A percentile compares a stretch with the other conserved stretches of the same genome.
Evolutionary conservation across 2,888 invertebrate species (phyloP).

Genomic region (Diogma glabrata): DNA sequence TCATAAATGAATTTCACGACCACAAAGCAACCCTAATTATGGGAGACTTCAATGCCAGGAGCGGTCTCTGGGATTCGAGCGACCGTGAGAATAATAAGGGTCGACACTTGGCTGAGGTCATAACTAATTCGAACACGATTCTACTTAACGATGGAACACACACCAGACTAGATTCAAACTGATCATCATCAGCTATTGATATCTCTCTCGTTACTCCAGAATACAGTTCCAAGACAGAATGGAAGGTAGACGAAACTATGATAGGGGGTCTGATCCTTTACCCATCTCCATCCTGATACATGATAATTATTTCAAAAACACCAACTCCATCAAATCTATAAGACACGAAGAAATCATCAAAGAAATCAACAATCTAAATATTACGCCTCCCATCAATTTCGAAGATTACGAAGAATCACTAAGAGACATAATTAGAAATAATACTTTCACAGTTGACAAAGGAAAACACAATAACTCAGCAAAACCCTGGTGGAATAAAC

Average conservation of each 20-base stretch:
- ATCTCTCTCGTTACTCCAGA: not conserved
- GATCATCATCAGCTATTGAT: not conserved
- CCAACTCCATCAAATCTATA: too few relatives aligned
- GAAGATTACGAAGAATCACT: not conserved
- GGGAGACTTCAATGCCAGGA: not conserved
- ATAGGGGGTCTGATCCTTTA: not conserved
- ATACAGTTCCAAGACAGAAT: not conserved
- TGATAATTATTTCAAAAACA: too few relatives aligned
- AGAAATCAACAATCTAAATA: not conserved
- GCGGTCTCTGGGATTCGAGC: not conserved
- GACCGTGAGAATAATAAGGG: not conserved
- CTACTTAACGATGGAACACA: not conserved
- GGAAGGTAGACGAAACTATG: not conserved
- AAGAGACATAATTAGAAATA: not conserved
- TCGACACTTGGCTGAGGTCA: not conserved
- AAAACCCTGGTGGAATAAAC: too few relatives aligned
- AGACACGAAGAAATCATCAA: too few relatives aligned
- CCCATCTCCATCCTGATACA: too few relatives aligned
- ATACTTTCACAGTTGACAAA: not conserved
- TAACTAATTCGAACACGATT: not conserved
- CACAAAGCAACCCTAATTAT: not conserved
- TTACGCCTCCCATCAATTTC: not conserved
- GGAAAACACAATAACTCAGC: too few relatives aligned
- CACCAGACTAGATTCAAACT: not conserved
- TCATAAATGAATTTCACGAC: not conserved